Evolutionary conservation across 1,140 invertebrate genomes (phyloP), one percentile per base, ranked within the genome.

Genomic region (Mamestra configurata): DNA sequence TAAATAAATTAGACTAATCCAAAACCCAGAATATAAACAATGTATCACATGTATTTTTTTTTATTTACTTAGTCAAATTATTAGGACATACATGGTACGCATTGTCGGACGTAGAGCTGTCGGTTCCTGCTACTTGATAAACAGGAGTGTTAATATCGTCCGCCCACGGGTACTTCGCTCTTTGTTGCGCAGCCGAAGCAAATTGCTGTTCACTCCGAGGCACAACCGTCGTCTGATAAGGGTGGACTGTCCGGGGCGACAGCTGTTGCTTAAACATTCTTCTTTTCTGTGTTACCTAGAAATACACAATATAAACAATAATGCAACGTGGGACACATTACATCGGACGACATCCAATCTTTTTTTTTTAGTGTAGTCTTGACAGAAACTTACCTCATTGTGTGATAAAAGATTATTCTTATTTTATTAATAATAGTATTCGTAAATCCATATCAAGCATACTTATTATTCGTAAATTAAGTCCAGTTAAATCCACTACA

Each of bases 241-340:
- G 94, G 79, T 95, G 95, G 5, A 95, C 90, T 72, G 87, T 95
- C 22, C 93, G 87, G 2, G 93, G 90, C 15, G 94, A 92, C n/a
- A 92, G 75, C 86, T 95, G 94, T 86, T 94, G 94, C 84, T 94
- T 94, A 79, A 95, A 93, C 94, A 95, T 95, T 82, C 86, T 92
- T n/a, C 49, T 27, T 27, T 43, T 15, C 37, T 20, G 11, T 66
- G 40, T 82, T 82, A 79, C 46, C 83, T 82, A 55, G 59, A 84
- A 84, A 22, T 20, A 72, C 35, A 59, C 18, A 75, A 75, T 43
- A 40, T 59, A 76, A 49, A 35, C 15, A 40, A 24, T 40, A 35
- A 53, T 53, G 24, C 46, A 71, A 71, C 68, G 68, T 71, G 68
- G 68, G 68, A 51, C 51, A 46, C 5, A 31, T 3, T 31, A 31